Evolutionary conservation across 2,113 vertebrate genomes (phyloP).

Genomic region (Eretmodus cyanostictus): DNA sequence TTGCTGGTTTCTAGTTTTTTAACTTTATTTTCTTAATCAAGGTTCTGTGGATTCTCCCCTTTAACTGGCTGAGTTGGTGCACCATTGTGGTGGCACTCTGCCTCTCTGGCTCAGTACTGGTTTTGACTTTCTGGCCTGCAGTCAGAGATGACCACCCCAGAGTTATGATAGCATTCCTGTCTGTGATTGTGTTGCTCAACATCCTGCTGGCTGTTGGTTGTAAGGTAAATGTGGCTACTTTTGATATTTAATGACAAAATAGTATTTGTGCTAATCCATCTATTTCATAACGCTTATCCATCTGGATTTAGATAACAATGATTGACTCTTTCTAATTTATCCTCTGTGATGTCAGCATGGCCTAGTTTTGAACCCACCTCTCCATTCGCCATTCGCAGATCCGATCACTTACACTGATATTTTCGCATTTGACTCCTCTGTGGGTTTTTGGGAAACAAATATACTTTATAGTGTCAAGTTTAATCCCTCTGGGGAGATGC

Average conservation of each 20-base stretch:
- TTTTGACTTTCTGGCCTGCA: constrained; percentile 93
- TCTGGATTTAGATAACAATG: constrained; percentile 10
- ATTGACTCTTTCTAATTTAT: constrained; percentile 5
- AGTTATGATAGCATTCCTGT: constrained; percentile 73
- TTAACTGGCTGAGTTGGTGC: constrained; percentile 81
- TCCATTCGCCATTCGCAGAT: not conserved
- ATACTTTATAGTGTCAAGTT: constrained; percentile 41
- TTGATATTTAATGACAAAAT: not conserved
- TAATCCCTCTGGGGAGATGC: not conserved
- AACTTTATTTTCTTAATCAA: constrained; percentile 16
- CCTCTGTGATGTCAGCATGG: not conserved
- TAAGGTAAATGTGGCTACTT: constrained; percentile 73
- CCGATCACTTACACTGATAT: not conserved
- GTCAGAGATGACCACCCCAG: constrained; percentile 85
- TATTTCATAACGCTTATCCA: not conserved
- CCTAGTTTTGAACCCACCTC: not conserved
- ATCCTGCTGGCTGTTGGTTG: constrained; percentile 85
- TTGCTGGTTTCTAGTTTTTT: not conserved
- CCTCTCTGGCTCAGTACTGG: constrained; percentile 88
- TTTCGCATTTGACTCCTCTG: not conserved
- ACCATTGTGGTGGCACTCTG: constrained; percentile 80
- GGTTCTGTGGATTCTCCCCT: constrained; percentile 88
- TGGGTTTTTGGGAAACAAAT: constrained; percentile 31
- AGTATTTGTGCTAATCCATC: not conserved
- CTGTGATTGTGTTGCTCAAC: constrained; percentile 78